A percentile compares a stretch with the other conserved stretches of the same genome.
These are phyloP conservation scores for Mystacides longicornis DNA, from an alignment of 2,888 invertebrate species.

Conservation along the genomic window DNA sequence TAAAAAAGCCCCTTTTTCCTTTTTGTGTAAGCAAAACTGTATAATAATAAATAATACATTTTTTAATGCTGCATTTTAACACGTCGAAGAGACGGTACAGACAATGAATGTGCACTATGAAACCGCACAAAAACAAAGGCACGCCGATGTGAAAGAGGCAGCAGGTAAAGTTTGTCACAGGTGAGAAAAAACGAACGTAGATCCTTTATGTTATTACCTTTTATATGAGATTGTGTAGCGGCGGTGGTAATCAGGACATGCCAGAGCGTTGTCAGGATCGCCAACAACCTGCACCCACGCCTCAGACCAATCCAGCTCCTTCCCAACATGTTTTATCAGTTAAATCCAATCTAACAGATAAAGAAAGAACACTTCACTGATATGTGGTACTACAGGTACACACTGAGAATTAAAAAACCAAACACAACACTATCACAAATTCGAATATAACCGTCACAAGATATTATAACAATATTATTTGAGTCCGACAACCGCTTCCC, in stretches of 20 bases:
- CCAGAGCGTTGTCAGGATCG: constrained; percentile 2
- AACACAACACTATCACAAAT: constrained; percentile 19
- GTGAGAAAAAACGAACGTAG: not conserved
- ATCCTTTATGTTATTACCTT: constrained; percentile 5
- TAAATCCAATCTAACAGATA: constrained; percentile 13
- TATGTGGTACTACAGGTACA: constrained; percentile 4
- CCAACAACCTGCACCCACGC: constrained; percentile 8
- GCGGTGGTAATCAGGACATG: not conserved
- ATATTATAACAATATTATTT: constrained; percentile 5
- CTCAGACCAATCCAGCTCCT: not conserved
- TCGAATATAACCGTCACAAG: constrained; percentile 18
- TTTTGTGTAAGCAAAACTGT: too few species aligned
- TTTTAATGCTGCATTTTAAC: too few species aligned
- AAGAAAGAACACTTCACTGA: constrained; percentile 10
- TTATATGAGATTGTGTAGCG: constrained; percentile 7
- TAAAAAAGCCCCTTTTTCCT: too few species aligned
- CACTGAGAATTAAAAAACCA: constrained; percentile 4
- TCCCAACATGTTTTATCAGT: constrained; percentile 7
- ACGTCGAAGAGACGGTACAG: too few species aligned
- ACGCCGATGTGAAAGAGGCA: too few species aligned
- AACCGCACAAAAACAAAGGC: too few species aligned
- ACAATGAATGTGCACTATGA: too few species aligned
- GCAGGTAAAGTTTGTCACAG: too few species aligned
- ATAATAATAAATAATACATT: too few species aligned
- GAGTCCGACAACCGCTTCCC: constrained; percentile 14